Evolutionary conservation across 2,113 vertebrate genomes (phyloP).

Genomic region (Sinosuthora webbiana): DNA sequence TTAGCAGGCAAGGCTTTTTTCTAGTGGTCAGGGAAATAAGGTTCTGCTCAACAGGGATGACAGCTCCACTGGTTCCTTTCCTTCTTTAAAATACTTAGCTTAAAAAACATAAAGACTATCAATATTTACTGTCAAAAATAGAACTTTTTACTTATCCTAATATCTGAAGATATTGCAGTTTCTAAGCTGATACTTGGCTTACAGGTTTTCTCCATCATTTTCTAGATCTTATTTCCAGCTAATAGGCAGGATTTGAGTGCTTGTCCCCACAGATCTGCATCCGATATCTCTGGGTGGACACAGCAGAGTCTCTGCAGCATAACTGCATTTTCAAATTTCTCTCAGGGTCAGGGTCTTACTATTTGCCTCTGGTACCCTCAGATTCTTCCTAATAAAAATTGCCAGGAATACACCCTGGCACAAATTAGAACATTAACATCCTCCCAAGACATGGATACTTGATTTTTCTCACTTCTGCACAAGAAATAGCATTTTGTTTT

Average conservation of each 20-base stretch:
- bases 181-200: neutral
- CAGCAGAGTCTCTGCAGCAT: neutral
- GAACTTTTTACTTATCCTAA: neutral
- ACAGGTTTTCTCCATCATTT: neutral
- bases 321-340: neutral
- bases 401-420: neutral
- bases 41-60: neutral
- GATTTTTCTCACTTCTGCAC: neutral
- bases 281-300: neutral
- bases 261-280: neutral
- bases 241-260: neutral
- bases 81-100: neutral
- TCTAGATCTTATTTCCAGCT: neutral
- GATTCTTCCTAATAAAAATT: neutral
- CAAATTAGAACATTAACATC: neutral
- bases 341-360: neutral
- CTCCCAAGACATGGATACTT: neutral
- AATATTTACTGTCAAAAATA: neutral
- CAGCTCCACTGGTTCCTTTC: neutral
- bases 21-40: neutral
- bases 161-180: neutral
- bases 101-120: neutral
- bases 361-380: neutral
- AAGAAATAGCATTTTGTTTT: neutral
- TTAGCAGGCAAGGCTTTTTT: neutral